Base-by-base conservation (phyloP, 2,113 vertebrate genomes). In the Sinosuthora webbiana region DNA sequence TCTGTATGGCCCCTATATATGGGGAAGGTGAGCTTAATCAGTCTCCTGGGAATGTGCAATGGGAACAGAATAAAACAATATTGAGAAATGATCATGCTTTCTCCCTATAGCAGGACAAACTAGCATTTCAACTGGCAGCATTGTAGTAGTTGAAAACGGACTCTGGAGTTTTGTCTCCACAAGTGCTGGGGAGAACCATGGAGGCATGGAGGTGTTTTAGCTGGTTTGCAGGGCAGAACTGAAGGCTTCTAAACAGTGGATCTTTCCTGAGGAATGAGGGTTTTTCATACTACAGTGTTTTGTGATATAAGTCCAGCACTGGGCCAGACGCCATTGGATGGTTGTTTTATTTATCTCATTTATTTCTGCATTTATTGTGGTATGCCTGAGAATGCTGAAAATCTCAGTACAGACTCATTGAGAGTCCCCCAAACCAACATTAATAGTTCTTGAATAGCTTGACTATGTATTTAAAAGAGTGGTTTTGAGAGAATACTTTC, bases 1-100 rank as follows among this genome's bases (percentile, higher is more conserved):
- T 27, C 98, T 99, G 21, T 99, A 99, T 15, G 99, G 99, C 25
- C 98, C 98, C 0, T 99, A 99, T 92, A 98, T 99, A 94, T 99
- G 99, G 99, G 99, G 99, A 97, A 99, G 99, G 99, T 99, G 93
- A 64, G 98, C 71, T 78, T 64, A 50, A 9, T 57, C 68, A 69
- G 35, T 70, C 42, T 70, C 52, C 21, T 5, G 21, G 76, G 39
- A 67, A 41, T 24, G 15, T 65, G 24, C 53, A 67, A 30, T 22
- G 57, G 31, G 60, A 75, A 35, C 1, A 78, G 78, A 84, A 65
- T 80, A 81, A 63, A 87, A n/a, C 28, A 44, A 3, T 23, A 15
- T 45, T 62, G 47, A 65, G 42, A 68, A 71, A 44, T 63, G 22
- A 13, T 25, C 5, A 3, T 47, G 13, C 13, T 74, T 87, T 89